A percentile compares a stretch with the other conserved stretches of the same genome.
phyloP scores from a whole-genome alignment of 2,888 invertebrate genomes.

The Athalia rosae region DNA sequence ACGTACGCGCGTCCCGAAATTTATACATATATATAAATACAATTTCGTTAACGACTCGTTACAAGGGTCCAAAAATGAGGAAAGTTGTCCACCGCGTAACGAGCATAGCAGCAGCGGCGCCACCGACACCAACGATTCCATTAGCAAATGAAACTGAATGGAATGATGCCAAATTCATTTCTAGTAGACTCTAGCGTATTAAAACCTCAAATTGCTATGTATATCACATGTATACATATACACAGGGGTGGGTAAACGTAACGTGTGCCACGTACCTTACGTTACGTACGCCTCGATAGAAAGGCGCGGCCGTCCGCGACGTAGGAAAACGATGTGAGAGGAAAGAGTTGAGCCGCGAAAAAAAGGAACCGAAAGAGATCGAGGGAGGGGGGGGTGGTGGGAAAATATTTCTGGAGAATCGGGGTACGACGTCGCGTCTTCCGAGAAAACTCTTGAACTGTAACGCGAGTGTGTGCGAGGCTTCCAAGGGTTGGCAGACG shows the following conservation, averaged over 20 bases:
- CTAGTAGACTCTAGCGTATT: conserved; percentile 2
- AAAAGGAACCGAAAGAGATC: conserved; percentile 20
- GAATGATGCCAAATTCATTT: conserved; percentile 38
- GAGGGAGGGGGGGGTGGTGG: conserved; percentile 4
- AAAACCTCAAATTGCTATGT: conserved; percentile 5
- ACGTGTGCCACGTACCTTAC: too few species aligned
- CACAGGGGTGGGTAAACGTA: too few species aligned
- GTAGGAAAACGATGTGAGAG: not conserved
- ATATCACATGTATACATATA: too few species aligned
- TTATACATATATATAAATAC: not conserved
- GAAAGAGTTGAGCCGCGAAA: conserved; percentile 36
- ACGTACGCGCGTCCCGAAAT: not conserved
- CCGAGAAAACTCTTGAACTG: conserved; percentile 43
- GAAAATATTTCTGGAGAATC: conserved; percentile 3
- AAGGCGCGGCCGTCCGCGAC: conserved; percentile 23
- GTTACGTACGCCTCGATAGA: conserved; percentile 2
- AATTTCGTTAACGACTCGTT: conserved; percentile 15
- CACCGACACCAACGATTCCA: conserved; percentile 10
- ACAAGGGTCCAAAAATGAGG: conserved; percentile 11
- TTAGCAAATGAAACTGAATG: conserved; percentile 44
- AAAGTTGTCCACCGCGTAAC: not conserved
- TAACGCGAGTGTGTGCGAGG: conserved; percentile 39
- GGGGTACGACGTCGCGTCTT: conserved; percentile 25
- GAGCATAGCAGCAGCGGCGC: not conserved
- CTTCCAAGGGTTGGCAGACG: conserved; percentile 46